phyloP scores from a whole-genome alignment of 2,113 vertebrate genomes.

The Vicugna pacos region DNA sequence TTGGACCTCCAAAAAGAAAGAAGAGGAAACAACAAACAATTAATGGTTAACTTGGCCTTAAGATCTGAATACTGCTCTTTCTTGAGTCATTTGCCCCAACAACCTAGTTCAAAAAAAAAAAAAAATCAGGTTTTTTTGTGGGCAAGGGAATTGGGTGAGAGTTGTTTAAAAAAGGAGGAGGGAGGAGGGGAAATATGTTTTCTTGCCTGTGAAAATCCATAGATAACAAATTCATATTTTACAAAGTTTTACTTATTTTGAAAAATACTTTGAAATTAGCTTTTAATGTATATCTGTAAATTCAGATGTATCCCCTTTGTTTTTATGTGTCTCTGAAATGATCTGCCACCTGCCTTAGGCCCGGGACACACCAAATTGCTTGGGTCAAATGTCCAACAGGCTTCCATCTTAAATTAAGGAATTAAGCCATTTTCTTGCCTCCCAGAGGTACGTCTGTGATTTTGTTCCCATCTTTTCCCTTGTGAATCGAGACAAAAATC shows the following conservation, averaged over 20 bases:
- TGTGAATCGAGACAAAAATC: conserved; percentile 59
- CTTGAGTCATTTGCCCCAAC: background rate
- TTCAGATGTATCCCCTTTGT: background rate
- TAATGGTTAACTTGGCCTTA: conserved; percentile 7
- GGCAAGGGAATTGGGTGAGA: background rate
- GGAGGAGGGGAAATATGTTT: background rate
- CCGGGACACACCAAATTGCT: background rate
- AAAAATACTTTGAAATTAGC: conserved; percentile 4
- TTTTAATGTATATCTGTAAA: background rate
- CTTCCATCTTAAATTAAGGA: conserved; percentile 46
- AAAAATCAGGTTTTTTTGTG: background rate
- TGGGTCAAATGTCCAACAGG: background rate
- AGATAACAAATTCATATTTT: background rate
- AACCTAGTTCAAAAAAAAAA: background rate
- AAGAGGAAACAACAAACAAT: background rate
- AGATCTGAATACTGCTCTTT: conserved; percentile 48
- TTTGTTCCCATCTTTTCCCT: conserved; percentile 35
- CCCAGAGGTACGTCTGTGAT: conserved; percentile 27
- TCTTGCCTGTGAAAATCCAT: conserved; percentile 2
- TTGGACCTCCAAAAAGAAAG: background rate
- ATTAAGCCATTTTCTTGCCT: conserved; percentile 56
- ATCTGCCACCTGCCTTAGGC: background rate
- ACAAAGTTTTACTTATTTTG: background rate
- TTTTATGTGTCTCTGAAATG: background rate
- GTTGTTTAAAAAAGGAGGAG: background rate